Evolutionary conservation across 2,113 vertebrate genomes (phyloP).

Genomic region (Syngnathus scovelli): DNA sequence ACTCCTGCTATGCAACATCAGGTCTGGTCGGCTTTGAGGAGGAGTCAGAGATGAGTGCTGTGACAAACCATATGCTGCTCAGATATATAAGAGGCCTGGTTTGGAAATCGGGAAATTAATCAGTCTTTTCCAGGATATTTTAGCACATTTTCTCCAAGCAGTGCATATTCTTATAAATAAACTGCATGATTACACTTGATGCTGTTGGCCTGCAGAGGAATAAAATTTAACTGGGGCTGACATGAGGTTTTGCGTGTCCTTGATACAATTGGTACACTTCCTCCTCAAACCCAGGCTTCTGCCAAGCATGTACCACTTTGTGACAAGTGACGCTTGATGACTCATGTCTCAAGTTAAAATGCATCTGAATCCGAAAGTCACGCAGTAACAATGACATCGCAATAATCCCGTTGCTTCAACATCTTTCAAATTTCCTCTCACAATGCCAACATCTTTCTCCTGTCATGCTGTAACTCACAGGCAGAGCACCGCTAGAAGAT

Average conservation of each 20-base stretch:
- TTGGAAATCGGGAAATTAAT: conserved; percentile 16
- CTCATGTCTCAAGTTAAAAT: conserved; percentile 51
- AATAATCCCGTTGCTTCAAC: conserved; percentile 7
- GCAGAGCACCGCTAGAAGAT: conserved; percentile 51
- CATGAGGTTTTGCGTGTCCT: conserved; percentile 28
- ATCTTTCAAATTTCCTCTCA: conserved; percentile 26
- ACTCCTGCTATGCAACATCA: conserved; percentile 48
- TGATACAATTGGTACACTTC: conserved; percentile 1
- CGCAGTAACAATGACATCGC: conserved; percentile 9
- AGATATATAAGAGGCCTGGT: conserved; percentile 21
- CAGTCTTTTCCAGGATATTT: conserved; percentile 21
- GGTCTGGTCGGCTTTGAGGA: conserved; percentile 40
- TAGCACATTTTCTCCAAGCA: conserved; percentile 18
- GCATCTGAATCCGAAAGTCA: conserved; percentile 34
- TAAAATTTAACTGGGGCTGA: conserved; percentile 35
- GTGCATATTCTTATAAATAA: conserved; percentile 38
- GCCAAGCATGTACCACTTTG: conserved; percentile 49
- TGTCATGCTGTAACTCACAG: conserved; percentile 38
- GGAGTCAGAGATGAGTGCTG: conserved; percentile 23
- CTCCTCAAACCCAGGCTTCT: conserved; percentile 27
- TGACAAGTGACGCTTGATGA: conserved; percentile 44
- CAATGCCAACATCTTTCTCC: conserved; percentile 17
- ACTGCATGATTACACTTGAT: conserved; percentile 42
- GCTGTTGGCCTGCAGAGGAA: conserved; percentile 34
- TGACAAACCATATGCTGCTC: conserved; percentile 20